Base-by-base conservation (phyloP, 2,113 vertebrate species). In the Gymnogyps californianus region DNA sequence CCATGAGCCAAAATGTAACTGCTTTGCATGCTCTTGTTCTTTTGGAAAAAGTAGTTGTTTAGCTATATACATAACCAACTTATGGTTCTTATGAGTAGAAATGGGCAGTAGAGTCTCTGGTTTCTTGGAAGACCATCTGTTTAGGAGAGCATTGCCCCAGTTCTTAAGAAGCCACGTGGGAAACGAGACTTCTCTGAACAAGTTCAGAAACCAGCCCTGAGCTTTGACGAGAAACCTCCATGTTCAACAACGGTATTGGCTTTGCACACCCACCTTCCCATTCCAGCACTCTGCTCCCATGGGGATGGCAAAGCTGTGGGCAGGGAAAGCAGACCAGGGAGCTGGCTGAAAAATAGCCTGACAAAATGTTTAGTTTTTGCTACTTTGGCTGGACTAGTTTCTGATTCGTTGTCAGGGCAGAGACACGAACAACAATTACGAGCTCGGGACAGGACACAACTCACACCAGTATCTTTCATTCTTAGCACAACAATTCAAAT, bases 361-460 rank as follows among this genome's bases (percentile, higher is more conserved):
- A 81, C 16, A 81, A 89, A 93, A 47, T 1, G 0, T 31, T 67
- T 67, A 10, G 31, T 4, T 83, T 59, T 49, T 83, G 22, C 66
- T 82, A 3, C 52, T 88, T 78, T 31, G 51, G 21, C 49, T 76
- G 40, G 36, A 78, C 65, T 40, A 15, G 34, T 52, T 91, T 75
- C 62, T 16, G 38, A 28, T 40, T 28, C 4, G 2, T 81, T 61
- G 65, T 52, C 51, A 40, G 34, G 64, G 20, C 64, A 91, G 59
- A 86, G 72, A 24, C 47, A 85, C 0, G 0, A 79, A 29, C 51
- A 83, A 42, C 44, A 42, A 26, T 7, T 20, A 71, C 0, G 0
- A 75, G 72, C 52, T 75, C 52, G 65, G 31, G 40, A 54, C 10
- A 44, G 66, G n/a, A 49, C 32, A 81, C 55, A 61, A 20, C 26